Base-by-base conservation (phyloP, 2,888 invertebrate species). In the Syrphus vitripennis region DNA sequence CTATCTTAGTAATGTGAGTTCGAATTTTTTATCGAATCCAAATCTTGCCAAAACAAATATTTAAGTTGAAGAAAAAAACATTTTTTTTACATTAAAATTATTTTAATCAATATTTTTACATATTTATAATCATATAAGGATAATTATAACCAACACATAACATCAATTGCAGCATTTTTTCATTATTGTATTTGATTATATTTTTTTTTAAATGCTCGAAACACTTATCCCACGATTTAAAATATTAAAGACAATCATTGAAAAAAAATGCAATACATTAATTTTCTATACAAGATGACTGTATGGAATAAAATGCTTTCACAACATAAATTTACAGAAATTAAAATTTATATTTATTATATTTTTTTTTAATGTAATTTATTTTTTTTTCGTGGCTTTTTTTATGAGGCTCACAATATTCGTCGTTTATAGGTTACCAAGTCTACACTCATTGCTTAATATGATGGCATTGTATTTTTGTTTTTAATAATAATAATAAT, bases 141-240 rank as follows among this genome's bases (percentile, higher is more conserved):
- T 61, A 65, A 67, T 84, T 79, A 76, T 84, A 84, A 81, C 67
- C 71, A 81, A 84, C 84, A 81, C 45, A 84, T 84, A 80, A 70
- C 59, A 76, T 76, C 71, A 53, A 76, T 80, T 71, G 55, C 34
- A 55, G 65, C 75, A 76, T 67, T 76, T n/a, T n/a, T n/a, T 50
- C 12, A 72, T 74, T 65, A 37, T 53, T 65, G 65, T 70, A 65
- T 42, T 67, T 37, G 40, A 71, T 61, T 84, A 48, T 50, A 37
- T 24, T 42, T 34, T 37, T n/a, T n/a, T n/a, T n/a, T n/a, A n/a
- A 74, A 79, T 69, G 53, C 48, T 63, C 26, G 53, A 81, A 59
- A 76, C 55, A 45, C 55, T 72, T 67, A 55, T 84, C 42, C 78
- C 81, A 81, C 76, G 71, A 67, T 81, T 55, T 10, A 71, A 84